phyloP scores from a whole-genome alignment of 2,797 vertebrate genomes.

The Lepus townsendii region DNA sequence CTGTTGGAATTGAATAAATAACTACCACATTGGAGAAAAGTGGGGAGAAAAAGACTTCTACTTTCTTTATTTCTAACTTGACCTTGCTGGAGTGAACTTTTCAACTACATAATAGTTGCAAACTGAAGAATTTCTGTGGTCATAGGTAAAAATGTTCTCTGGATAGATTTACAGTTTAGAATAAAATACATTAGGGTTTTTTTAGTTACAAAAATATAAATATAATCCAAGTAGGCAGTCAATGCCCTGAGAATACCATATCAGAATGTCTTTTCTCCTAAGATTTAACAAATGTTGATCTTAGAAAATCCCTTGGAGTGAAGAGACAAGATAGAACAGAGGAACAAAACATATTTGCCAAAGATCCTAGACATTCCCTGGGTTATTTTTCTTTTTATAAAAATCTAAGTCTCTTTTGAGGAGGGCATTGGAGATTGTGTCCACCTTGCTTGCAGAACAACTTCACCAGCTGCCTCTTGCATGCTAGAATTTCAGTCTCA shows the following conservation, averaged over 20 bases:
- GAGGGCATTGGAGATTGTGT: not conserved
- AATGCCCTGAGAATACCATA: not conserved
- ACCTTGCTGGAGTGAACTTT: constrained; percentile 49
- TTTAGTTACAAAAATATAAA: constrained; percentile 29
- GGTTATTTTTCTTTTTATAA: not conserved
- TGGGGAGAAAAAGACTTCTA: not conserved
- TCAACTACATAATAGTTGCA: not conserved
- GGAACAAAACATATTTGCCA: not conserved
- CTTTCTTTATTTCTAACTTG: constrained; percentile 5
- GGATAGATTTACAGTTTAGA: not conserved
- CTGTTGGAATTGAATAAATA: not conserved
- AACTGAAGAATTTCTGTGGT: not conserved
- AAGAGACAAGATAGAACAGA: not conserved
- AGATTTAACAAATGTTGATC: not conserved
- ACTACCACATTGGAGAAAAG: not conserved
- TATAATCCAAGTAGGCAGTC: constrained; percentile 18
- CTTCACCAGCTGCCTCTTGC: not conserved
- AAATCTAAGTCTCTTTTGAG: not conserved
- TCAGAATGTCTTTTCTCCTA: constrained; percentile 28
- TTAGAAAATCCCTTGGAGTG: not conserved
- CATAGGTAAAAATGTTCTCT: not conserved
- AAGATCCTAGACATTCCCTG: not conserved
- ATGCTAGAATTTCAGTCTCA: not conserved
- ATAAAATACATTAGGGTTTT: not conserved
- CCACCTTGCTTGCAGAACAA: not conserved